Evolutionary conservation across 2,888 invertebrate genomes (phyloP).

Genomic region (Galerucella calmariensis): DNA sequence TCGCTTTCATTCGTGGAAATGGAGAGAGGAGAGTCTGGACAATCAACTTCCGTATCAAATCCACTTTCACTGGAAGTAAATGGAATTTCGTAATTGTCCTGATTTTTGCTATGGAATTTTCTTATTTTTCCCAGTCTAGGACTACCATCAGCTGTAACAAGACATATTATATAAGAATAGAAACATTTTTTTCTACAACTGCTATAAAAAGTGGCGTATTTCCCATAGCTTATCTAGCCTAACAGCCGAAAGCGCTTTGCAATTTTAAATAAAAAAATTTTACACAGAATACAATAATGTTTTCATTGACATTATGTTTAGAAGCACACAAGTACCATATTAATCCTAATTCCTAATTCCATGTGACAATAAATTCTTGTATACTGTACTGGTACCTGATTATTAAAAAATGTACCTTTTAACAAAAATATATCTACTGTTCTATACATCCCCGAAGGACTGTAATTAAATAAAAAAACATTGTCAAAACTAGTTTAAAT

Average conservation of each 20-base stretch:
- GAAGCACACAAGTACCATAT: too few relatives aligned
- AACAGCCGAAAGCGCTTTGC: too few relatives aligned
- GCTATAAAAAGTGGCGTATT: too few relatives aligned
- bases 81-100: slow-evolving; percentile 62
- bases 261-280: too few relatives aligned
- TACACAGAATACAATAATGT: too few relatives aligned
- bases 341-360: too few relatives aligned
- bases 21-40: slow-evolving; percentile 59
- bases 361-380: too few relatives aligned
- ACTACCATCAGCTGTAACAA: slow-evolving; percentile 65
- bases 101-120: slow-evolving; percentile 66
- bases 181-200: too few relatives aligned
- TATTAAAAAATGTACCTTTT: neutral
- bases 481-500: neutral
- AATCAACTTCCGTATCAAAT: slow-evolving; percentile 63
- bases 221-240: too few relatives aligned
- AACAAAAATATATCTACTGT: neutral
- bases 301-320: too few relatives aligned
- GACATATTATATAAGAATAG: too few relatives aligned
- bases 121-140: slow-evolving; percentile 72
- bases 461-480: neutral
- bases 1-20: slow-evolving; percentile 49
- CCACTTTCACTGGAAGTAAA: slow-evolving; percentile 63
- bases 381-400: neutral
- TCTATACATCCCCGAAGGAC: neutral